phyloP scores from a whole-genome alignment of 2,797 vertebrate genomes.

The Xerus rutilus region DNA sequence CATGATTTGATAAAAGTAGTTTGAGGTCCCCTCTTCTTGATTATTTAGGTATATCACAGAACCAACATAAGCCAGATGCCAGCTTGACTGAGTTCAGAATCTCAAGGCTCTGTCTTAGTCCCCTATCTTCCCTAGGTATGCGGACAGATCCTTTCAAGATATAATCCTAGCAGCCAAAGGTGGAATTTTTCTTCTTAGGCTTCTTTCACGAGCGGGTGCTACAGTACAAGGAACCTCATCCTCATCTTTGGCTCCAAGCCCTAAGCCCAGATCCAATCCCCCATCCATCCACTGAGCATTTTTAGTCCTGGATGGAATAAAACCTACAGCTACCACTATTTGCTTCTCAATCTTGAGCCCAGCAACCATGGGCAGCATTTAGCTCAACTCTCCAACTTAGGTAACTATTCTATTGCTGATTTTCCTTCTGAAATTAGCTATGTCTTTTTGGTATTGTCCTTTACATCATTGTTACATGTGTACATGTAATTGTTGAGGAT shows the following conservation, averaged over 20 bases:
- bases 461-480: background rate
- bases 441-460: background rate
- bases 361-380: background rate
- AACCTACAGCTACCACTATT: background rate
- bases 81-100: background rate
- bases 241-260: background rate
- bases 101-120: background rate
- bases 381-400: background rate
- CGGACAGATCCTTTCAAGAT: background rate
- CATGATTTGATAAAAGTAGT: background rate
- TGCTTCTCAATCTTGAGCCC: background rate
- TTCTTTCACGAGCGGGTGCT: background rate
- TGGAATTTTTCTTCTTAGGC: background rate
- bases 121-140: background rate
- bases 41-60: background rate
- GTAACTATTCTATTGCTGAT: background rate
- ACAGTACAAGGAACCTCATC: background rate
- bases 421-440: constrained; percentile 6
- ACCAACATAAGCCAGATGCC: background rate
- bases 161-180: background rate
- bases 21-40: background rate
- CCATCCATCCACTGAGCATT: background rate
- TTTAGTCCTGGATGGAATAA: background rate
- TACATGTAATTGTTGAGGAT: background rate
- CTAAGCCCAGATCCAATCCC: background rate